Percentiles rank a stretch among this genome's conserved stretches.
Evolutionary conservation across 1,140 invertebrate species (phyloP).

Genomic region (Heliconius hermathena): DNA sequence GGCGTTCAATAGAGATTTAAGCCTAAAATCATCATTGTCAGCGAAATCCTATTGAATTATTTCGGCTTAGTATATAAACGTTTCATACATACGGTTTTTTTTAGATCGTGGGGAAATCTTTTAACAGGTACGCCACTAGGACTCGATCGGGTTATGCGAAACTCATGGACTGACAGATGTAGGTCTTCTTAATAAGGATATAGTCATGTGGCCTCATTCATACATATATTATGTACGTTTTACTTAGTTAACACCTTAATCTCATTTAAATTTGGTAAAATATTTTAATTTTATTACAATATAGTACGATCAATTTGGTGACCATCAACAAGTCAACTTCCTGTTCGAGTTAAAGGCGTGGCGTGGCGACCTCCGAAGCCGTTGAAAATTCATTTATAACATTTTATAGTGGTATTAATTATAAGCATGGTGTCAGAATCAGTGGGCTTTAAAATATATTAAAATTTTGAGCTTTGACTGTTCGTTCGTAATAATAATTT

Average conservation of each 20-base stretch:
- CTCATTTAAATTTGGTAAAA: background rate
- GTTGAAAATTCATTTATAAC: background rate
- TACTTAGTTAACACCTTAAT: background rate
- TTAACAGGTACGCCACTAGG: too few species aligned
- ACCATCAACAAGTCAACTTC: background rate
- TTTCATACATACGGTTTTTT: too few species aligned
- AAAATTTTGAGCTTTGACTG: background rate
- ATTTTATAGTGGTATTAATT: background rate
- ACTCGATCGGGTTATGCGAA: too few species aligned
- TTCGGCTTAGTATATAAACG: too few species aligned
- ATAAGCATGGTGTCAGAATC: background rate
- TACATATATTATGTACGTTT: background rate
- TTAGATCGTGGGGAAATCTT: too few species aligned
- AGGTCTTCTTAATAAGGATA: too few species aligned
- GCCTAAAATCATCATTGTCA: too few species aligned
- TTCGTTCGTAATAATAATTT: background rate
- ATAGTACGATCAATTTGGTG: background rate
- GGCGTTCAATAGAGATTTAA: too few species aligned
- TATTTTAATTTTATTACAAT: slow-evolving; percentile 3
- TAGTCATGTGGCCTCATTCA: background rate
- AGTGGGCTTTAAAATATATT: background rate
- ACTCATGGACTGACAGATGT: too few species aligned
- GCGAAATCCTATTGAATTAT: too few species aligned
- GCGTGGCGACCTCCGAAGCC: background rate
- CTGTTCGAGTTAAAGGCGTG: background rate